Conservation (phyloP, 2,797 vertebrate genomes). For the Cacajao melanocephalus region DNA sequence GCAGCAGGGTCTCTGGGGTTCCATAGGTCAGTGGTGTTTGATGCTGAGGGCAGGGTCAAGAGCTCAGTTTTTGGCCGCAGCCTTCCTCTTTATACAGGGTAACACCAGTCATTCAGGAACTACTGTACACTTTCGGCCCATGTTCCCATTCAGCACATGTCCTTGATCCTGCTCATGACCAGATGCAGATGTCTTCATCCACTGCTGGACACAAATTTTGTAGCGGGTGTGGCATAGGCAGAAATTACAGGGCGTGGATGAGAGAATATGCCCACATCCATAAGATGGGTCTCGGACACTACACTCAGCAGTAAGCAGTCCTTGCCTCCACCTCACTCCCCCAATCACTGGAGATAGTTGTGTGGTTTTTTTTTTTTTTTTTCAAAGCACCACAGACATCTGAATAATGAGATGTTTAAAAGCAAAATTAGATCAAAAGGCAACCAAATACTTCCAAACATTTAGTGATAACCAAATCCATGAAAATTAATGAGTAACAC, state of each 20-base stretch:
- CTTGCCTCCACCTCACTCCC: too few species aligned
- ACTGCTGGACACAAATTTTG: background rate
- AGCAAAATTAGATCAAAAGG: background rate
- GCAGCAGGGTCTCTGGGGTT: background rate
- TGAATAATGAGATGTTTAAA: background rate
- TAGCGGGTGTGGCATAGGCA: background rate
- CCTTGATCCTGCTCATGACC: background rate
- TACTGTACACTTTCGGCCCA: background rate
- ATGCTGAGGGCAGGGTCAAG: background rate
- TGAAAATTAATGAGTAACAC: background rate
- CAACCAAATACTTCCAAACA: background rate
- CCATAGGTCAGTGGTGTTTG: background rate
- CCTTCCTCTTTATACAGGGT: background rate
- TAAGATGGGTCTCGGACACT: background rate
- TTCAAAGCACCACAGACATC: background rate
- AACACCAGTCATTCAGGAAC: too few species aligned
- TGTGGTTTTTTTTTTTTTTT: too few species aligned
- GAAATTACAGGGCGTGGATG: background rate
- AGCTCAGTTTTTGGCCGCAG: background rate
- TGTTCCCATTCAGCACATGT: background rate
- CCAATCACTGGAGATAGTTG: background rate
- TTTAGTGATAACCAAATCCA: background rate
- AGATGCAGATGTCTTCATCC: background rate
- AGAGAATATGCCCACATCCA: background rate
- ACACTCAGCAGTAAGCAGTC: background rate